phyloP scores from a whole-genome alignment of 2,888 invertebrate species.

The Teinopalpus imperialis region DNA sequence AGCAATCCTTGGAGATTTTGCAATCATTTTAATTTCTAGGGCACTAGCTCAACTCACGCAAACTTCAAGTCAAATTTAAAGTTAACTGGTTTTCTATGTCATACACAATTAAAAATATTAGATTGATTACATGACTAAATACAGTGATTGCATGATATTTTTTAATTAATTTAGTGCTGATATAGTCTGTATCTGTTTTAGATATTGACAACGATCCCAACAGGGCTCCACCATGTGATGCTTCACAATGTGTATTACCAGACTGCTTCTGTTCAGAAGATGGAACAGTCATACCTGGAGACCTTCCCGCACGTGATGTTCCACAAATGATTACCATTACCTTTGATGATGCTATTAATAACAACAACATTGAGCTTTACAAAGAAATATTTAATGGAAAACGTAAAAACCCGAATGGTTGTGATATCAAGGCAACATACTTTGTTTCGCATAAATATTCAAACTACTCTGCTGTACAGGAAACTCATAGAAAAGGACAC shows the following conservation, averaged over 20 bases:
- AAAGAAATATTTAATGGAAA: conserved; percentile 95
- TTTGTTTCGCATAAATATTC: conserved; percentile 96
- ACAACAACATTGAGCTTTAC: conserved; percentile 96
- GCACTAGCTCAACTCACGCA: conserved; percentile 23
- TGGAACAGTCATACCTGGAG: conserved; percentile 92
- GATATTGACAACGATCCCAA: conserved; percentile 97
- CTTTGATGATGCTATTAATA: conserved; percentile 97
- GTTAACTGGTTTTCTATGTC: conserved; percentile 12
- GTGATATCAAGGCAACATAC: conserved; percentile 95
- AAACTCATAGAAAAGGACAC: conserved; percentile 94
- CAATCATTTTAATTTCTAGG: conserved; percentile 20
- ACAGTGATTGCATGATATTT: no score
- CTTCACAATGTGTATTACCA: conserved; percentile 91
- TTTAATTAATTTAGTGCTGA: no score
- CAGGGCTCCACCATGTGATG: conserved; percentile 94
- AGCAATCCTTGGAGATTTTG: conserved; percentile 21
- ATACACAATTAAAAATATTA: conserved; percentile 3
- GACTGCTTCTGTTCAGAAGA: conserved; percentile 98
- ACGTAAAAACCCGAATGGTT: conserved; percentile 95
- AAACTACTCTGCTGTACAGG: conserved; percentile 96
- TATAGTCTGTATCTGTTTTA: conserved; percentile 78
- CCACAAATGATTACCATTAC: conserved; percentile 97
- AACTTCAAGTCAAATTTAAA: conserved; percentile 10
- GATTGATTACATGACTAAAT: no score
- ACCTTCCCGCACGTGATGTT: conserved; percentile 91